These are phyloP conservation scores for Drosophila koepferae DNA, from an alignment of 2,888 invertebrate species.

Conservation along the genomic window DNA sequence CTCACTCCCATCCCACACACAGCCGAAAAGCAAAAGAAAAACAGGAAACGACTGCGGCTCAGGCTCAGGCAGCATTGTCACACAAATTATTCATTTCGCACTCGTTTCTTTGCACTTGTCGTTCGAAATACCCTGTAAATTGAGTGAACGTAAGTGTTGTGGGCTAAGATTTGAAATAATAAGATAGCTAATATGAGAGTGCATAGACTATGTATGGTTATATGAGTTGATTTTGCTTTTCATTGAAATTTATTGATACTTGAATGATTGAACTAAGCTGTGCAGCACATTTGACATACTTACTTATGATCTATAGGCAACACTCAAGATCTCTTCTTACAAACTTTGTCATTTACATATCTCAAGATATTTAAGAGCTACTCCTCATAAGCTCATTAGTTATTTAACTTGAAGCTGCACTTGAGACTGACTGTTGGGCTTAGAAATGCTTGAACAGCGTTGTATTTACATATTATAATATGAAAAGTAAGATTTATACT, in stretches of 20 bases:
- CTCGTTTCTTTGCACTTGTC: slow-evolving; percentile 45
- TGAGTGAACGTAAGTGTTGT: background rate
- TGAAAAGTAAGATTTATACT: no score
- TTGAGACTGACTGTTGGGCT: no score
- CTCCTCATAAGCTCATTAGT: background rate
- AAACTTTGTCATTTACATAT: background rate
- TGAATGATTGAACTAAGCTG: background rate
- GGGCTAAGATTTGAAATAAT: background rate
- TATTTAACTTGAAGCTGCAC: no score
- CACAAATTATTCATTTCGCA: slow-evolving; percentile 70
- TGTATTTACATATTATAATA: no score
- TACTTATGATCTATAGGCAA: no score
- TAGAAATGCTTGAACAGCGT: no score
- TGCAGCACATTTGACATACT: no score
- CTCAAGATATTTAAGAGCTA: background rate
- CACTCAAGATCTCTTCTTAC: background rate
- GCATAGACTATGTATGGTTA: no score
- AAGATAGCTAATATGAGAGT: background rate
- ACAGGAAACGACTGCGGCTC: slow-evolving; percentile 37
- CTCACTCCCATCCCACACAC: background rate
- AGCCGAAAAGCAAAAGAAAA: slow-evolving; percentile 4
- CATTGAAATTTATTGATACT: no score
- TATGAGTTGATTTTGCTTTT: no score
- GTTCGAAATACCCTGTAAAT: slow-evolving; percentile 38
- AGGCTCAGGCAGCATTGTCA: slow-evolving; percentile 65